Evolutionary conservation across 2,113 vertebrate genomes (phyloP), one percentile per base, ranked within the genome.

Genomic region (Coregonus clupeaformis): DNA sequence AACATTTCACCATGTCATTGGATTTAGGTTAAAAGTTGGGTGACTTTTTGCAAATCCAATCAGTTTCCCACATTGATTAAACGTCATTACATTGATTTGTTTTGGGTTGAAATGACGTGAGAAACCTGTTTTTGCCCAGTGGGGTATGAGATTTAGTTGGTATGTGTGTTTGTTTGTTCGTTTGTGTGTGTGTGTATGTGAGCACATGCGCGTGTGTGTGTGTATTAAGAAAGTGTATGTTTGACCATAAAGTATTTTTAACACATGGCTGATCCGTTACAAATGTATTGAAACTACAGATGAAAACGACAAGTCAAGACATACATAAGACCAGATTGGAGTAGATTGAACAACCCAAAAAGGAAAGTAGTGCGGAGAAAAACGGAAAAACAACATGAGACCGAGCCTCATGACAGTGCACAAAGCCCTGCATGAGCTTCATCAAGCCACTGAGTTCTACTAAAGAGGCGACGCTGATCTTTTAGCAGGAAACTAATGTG

Each of bases 331-430:
- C 72, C 78, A 73, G 77, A 42, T 42, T 42, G 74, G 79, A 87
- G 81, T 65, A 81, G 82, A 88, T 85, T 88, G 82, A 85, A 89
- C 87, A 81, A 85, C 80, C 78, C 82, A 84, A 68, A 64, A 82
- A 11, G 9, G 36, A 3, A 7, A 42, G 36, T 42, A 42, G 3
- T 42, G 9, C 2, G 2, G 36, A 11, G 36, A 42, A 62, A 29
- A 84, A 79, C 68, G 73, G 84, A 82, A 82, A 83, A 80, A 81
- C 86, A 86, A 84, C 87, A 77, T 79, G 77, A 82, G 72, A 78
- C 74, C n/a, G 6, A 22, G 6, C 57, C 57, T 65, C 24, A 11
- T 68, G 64, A 74, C 62, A 80, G 76, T 64, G 69, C 69, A 71
- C 18, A 52, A 27, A 55, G 16, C 47, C 49, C 70, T 18, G 49